Base-by-base conservation (phyloP, 2,113 vertebrate species). In the Rafetus swinhoei region DNA sequence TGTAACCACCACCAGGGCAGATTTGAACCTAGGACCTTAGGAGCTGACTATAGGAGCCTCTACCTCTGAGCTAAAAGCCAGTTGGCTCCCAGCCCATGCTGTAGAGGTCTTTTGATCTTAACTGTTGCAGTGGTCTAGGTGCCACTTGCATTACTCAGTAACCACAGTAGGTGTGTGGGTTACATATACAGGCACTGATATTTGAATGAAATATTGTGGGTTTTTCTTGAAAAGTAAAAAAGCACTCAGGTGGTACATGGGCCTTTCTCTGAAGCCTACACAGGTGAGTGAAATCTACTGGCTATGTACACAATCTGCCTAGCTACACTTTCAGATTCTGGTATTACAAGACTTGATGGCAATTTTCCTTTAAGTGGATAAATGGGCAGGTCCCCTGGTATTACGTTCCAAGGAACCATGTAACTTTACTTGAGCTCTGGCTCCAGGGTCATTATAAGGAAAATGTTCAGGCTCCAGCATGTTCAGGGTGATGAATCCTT, bases 101-200 rank as follows among this genome's bases (percentile, higher is more conserved):
- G n/a, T n/a, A n/a, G n/a, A n/a, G n/a, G n/a, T n/a, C n/a, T n/a
- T n/a, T n/a, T n/a, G n/a, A n/a, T n/a, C n/a, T n/a, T n/a, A n/a
- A n/a, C n/a, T n/a, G n/a, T n/a, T n/a, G n/a, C n/a, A n/a, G n/a
- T n/a, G n/a, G n/a, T n/a, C n/a, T n/a, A n/a, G n/a, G n/a, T n/a
- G n/a, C n/a, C n/a, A n/a, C n/a, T n/a, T n/a, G n/a, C n/a, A n/a
- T n/a, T n/a, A n/a, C n/a, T n/a, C n/a, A n/a, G n/a, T n/a, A n/a
- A n/a, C n/a, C n/a, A n/a, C n/a, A n/a, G n/a, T n/a, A n/a, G n/a
- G n/a, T n/a, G n/a, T n/a, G n/a, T n/a, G n/a, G n/a, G n/a, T n/a
- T n/a, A n/a, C n/a, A n/a, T n/a, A 7, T 50, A 0, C 21, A 39
- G 22, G n/a, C 45, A 81, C 9, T 50, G 2, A 13, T 2, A 1